A percentile compares a stretch with the other conserved stretches of the same genome.
Evolutionary conservation across 2,797 vertebrate species (phyloP).

Genomic region (Gorsachius magnificus): DNA sequence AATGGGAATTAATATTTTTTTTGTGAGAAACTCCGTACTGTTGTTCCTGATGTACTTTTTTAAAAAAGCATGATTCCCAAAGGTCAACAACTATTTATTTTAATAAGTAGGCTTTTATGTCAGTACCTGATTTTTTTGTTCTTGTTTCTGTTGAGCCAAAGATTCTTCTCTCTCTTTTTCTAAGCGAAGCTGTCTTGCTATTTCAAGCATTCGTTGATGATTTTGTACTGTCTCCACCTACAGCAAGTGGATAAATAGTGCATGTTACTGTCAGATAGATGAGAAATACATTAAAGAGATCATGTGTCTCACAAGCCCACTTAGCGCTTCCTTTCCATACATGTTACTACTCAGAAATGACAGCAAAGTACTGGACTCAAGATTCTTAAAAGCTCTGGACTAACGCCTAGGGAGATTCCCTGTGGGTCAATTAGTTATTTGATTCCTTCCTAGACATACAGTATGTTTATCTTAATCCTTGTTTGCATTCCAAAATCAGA

Average conservation of each 20-base stretch:
- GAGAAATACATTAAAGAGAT: constrained; percentile 68
- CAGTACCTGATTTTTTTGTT: constrained; percentile 95
- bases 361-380: constrained; percentile 56
- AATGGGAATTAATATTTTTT: neutral
- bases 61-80: neutral
- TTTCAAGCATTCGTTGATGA: constrained; percentile 94
- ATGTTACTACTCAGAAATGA: constrained; percentile 71
- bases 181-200: constrained; percentile 91
- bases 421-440: constrained; percentile 72
- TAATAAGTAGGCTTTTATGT: neutral
- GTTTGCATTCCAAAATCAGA: constrained; percentile 81
- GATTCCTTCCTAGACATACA: constrained; percentile 69
- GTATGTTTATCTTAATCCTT: constrained; percentile 74
- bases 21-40: neutral
- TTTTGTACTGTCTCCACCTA: constrained; percentile 98
- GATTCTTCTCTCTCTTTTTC: constrained; percentile 95
- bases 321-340: constrained; percentile 69
- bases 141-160: constrained; percentile 92
- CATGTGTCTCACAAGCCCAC: constrained; percentile 67
- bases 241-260: constrained; percentile 74
- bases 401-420: constrained; percentile 69
- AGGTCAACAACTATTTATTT: neutral
- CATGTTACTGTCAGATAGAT: constrained; percentile 67
- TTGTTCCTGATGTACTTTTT: neutral
- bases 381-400: constrained; percentile 71